phyloP scores from a whole-genome alignment of 2,888 invertebrate species.

The Lasioglossum calceatum region DNA sequence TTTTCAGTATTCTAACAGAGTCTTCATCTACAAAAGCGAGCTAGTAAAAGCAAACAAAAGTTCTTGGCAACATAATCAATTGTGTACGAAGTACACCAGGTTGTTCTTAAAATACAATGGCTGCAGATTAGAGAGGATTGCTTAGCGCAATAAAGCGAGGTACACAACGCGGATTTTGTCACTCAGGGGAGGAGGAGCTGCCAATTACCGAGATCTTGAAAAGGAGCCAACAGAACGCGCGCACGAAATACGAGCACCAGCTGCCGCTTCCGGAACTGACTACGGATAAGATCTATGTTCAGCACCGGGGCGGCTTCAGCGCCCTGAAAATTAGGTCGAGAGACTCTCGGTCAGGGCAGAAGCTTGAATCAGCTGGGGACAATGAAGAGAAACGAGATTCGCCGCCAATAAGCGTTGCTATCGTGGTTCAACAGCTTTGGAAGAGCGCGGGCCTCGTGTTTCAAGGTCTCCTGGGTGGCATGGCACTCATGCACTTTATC shows the following conservation, averaged over 20 bases:
- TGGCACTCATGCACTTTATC: constrained; percentile 81
- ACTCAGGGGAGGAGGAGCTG: constrained; percentile 70
- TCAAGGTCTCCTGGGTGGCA: constrained; percentile 82
- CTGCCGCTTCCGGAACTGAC: constrained; percentile 76
- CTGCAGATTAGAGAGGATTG: neutral
- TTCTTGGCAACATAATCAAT: neutral
- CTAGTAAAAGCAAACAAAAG: neutral
- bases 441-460: constrained; percentile 76
- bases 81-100: neutral
- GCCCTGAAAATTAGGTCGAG: constrained; percentile 75
- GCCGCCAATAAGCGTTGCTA: constrained; percentile 79
- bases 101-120: neutral
- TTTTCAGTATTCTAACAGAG: neutral
- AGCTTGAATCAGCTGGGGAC: neutral
- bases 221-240: constrained; percentile 75
- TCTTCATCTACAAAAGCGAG: neutral
- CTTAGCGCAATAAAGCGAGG: neutral
- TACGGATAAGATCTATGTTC: constrained; percentile 81
- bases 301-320: constrained; percentile 80
- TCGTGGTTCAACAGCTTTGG: constrained; percentile 78
- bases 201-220: constrained; percentile 81
- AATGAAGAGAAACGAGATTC: constrained; percentile 32
- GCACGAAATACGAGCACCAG: constrained; percentile 77
- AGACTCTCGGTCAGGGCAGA: constrained; percentile 14
- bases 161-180: neutral